Base-by-base conservation (phyloP, 2,113 vertebrate genomes). In the Thymallus thymallus region DNA sequence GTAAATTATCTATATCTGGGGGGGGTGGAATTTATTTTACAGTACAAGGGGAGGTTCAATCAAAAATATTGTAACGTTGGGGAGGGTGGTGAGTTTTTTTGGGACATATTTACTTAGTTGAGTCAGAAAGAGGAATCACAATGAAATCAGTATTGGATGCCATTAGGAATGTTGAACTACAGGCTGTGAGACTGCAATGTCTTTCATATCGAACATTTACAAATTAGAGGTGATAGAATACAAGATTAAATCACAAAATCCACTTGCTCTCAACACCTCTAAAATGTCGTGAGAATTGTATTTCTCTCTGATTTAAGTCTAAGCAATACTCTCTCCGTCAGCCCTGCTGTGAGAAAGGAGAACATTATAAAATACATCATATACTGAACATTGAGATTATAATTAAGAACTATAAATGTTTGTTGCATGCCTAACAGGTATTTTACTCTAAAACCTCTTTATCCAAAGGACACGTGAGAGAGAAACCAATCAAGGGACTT, bases 261-360 rank as follows among this genome's bases (percentile, higher is more conserved):
- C 68, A 64, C 68, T 68, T 71, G 75, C 61, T 46, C 71, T 73
- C 22, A 77, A 77, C 55, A 64, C 62, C 26, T 64, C 23, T 64
- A 64, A 55, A 55, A 67, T 67, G 32, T 67, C 20, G 84, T 73
- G 71, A 72, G 35, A 41, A 41, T 41, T 35, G 30, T 29, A 18
- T 61, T 72, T 72, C 84, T 82, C 64, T 78, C 35, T 12, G 82
- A 76, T 79, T 84, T 87, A 86, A 84, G 86, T 88, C 86, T 86
- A 81, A 88, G 75, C 71, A 77, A 75, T 82, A 83, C 85, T n/a
- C 60, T 72, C 41, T 63, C 32, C 20, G 10, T 70, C 68, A 41
- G 26, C 26, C 26, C 26, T 26, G 2, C 30, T 30, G 30, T 30
- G 56, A 60, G n/a, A 61, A 64, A 67, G 35, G 12, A 68, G 61